Base-by-base conservation (phyloP, 2,113 vertebrate species). In the Gnathonemus echidnorhynchus region DNA sequence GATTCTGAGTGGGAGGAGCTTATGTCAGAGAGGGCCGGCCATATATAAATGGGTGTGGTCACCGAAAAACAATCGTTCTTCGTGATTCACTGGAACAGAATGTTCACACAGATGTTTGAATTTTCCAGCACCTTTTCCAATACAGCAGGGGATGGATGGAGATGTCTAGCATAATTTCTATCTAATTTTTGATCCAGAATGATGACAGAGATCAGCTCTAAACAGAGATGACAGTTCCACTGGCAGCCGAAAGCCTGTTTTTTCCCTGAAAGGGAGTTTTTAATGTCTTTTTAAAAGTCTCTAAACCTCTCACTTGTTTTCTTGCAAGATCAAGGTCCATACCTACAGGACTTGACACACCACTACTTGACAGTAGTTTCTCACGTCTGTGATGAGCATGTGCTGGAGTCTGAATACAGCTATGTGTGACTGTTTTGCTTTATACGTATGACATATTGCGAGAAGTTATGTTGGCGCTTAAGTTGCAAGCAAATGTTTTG, bases 81-180 rank as follows among this genome's bases (percentile, higher is more conserved):
- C 74, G 89, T 93, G 92, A 93, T 93, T 95, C 93, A 95, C 94
- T 94, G 94, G 93, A 95, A 92, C 93, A 95, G 95, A 93, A 92
- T 92, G 31, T 94, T 92, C 91, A 85, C 92, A 94, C 92, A 95
- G 91, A 93, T 94, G 74, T 80, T 84, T 56, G n/a, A 80, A 93
- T 91, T 93, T 95, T 95, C 93, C 94, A 95, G 93, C 92, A 94
- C 91, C 89, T 94, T 92, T 94, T 90, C 89, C 92, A 94, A 93
- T 94, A 93, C 94, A 95, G 92, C 93, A 94, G 94, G 94, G 94
- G 94, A 93, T 93, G n/a, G 50, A 66, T 93, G 94, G 90, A 95
- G 95, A 96, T 94, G 21, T 31, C 50, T 94, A 92, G 93, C 93
- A 94, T 94, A 94, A 93, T 92, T 93, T 93, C 92, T 94, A 91